Base-by-base conservation (phyloP, 2,888 invertebrate genomes). In the Crematogaster levior region DNA sequence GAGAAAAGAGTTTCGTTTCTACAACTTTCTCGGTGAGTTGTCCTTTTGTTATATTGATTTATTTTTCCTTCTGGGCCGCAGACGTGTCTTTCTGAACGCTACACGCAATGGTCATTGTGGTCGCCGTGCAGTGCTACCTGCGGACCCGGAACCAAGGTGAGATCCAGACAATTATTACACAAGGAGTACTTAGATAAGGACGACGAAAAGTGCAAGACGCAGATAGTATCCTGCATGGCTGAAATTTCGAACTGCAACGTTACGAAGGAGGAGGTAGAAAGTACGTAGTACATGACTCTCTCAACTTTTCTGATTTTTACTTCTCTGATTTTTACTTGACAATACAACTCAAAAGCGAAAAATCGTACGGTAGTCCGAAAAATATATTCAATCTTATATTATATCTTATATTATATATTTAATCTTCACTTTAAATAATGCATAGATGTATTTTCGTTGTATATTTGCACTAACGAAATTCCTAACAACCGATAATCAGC, bases 111-210 rank as follows among this genome's bases (percentile, higher is more conserved):
- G 99, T 97, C 97, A 84, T 97, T 97, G 88, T 99, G 98, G 98
- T 97, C 98, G 79, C 97, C 98, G 0, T 99, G 99, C 95, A 97
- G 97, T 53, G 97, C 97, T 0, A 96, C 97, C 12, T 99, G 99
- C 93, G 99, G 98, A 0, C 96, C 96, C 90, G 99, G 99, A 3
- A 96, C 97, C 3, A 95, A 95, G 74, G 93, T 96, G 81, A 96
- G 98, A 82, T 97, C 97, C 24, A 85, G 91, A 12, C 5, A n/a
- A 18, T 95, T 97, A 1, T 68, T 89, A 21, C 73, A 90, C 15
- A 86, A 84, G 72, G 86, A 88, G 0, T 85, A 90, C 1, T 24
- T 7, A 24, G 90, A 90, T 24, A 48, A 88, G 3, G 89, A 79
- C 61, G 84, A 89, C 6, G 91, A 92, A 34, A 92, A 93, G 7